phyloP scores from a whole-genome alignment of 2,797 vertebrate genomes.

The Chlorospingus semifuscus region DNA sequence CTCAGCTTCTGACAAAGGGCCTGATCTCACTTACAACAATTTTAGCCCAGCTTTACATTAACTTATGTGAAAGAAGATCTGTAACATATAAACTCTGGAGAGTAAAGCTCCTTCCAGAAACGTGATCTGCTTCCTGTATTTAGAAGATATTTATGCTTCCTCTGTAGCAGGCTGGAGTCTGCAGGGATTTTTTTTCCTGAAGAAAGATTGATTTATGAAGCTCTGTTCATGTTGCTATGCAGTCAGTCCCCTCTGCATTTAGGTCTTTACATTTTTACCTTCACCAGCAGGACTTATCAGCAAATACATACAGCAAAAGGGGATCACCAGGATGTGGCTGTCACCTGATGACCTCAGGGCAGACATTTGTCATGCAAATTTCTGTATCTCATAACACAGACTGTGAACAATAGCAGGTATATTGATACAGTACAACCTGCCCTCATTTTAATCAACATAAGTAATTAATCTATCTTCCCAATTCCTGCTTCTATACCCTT shows the following conservation, averaged over 20 bases:
- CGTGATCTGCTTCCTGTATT: not conserved
- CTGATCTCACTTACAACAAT: conserved; percentile 3
- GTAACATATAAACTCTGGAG: not conserved
- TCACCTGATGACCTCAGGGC: not conserved
- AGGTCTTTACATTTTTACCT: not conserved
- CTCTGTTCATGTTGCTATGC: not conserved
- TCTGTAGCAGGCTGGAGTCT: not conserved
- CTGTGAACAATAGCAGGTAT: not conserved
- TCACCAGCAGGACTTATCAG: not conserved
- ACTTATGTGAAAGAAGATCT: not conserved
- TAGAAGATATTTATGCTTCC: conserved; percentile 26
- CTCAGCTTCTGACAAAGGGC: not conserved
- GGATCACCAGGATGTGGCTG: not conserved
- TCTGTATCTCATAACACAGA: not conserved
- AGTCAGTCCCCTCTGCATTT: not conserved
- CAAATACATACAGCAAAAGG: not conserved
- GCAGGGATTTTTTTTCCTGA: not conserved
- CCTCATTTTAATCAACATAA: not conserved
- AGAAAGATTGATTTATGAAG: conserved; percentile 36
- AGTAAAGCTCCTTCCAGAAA: conserved; percentile 29
- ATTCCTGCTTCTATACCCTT: not conserved
- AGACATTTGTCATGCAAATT: not conserved
- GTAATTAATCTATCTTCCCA: not conserved
- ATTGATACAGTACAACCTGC: not conserved
- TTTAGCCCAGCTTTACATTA: conserved; percentile 33